phyloP scores from a whole-genome alignment of 2,888 invertebrate genomes.

The Campoplex nolae region DNA sequence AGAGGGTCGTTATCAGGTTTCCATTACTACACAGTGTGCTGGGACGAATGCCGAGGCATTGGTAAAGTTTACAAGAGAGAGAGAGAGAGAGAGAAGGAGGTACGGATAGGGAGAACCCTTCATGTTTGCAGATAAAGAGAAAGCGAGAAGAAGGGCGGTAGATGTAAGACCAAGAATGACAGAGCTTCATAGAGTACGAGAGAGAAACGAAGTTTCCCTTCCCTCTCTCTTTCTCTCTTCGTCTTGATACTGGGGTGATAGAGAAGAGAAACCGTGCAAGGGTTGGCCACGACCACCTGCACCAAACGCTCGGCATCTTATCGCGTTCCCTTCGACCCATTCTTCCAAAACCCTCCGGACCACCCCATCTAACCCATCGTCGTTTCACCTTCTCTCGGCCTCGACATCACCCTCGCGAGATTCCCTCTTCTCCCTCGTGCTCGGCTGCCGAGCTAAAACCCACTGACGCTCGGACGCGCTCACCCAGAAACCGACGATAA shows the following conservation, averaged over 20 bases:
- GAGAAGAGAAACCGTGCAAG: constrained; percentile 73
- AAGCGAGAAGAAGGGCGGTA: constrained; percentile 84
- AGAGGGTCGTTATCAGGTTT: constrained; percentile 79
- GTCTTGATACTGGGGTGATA: constrained; percentile 76
- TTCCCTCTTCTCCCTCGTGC: constrained; percentile 33
- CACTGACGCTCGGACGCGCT: constrained; percentile 82
- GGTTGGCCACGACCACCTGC: constrained; percentile 74
- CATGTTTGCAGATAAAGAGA: constrained; percentile 71
- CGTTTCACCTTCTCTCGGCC: constrained; percentile 60
- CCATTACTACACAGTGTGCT: constrained; percentile 75
- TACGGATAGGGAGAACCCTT: constrained; percentile 26
- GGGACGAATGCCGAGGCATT: constrained; percentile 70
- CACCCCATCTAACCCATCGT: constrained; percentile 61
- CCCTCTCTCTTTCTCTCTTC: constrained; percentile 2
- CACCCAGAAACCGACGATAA: constrained; percentile 84
- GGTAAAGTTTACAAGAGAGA: constrained; percentile 60
- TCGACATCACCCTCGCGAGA: constrained; percentile 14
- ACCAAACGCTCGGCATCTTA: constrained; percentile 77
- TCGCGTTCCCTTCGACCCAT: constrained; percentile 74
- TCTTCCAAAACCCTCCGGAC: constrained; percentile 69
- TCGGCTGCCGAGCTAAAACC: constrained; percentile 78
- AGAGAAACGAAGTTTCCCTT: not conserved
- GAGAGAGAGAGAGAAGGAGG: constrained; percentile 63
- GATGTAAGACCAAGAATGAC: constrained; percentile 38
- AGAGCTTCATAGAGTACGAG: constrained; percentile 22